Evolutionary conservation across 2,888 invertebrate species (phyloP).

Genomic region (Limenitis camilla): DNA sequence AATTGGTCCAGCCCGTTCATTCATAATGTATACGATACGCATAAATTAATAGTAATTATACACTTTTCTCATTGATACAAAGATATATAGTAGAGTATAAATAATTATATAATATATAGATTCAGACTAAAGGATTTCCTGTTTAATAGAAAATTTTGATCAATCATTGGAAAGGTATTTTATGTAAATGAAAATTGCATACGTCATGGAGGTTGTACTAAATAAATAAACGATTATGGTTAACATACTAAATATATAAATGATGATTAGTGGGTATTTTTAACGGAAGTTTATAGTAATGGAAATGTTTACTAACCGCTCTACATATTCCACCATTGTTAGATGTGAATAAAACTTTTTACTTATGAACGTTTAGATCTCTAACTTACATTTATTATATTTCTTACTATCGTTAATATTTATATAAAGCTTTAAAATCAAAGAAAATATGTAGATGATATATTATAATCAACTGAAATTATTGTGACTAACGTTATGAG

Average conservation of each 20-base stretch:
- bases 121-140: no score
- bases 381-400: no score
- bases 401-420: no score
- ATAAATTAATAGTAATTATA: slow-evolving; percentile 15
- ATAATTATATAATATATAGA: no score
- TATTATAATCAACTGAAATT: slow-evolving; percentile 42
- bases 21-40: slow-evolving; percentile 12
- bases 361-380: no score
- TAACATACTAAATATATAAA: neutral
- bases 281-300: slow-evolving; percentile 1
- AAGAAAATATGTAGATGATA: slow-evolving; percentile 19
- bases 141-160: neutral
- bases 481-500: slow-evolving; percentile 50
- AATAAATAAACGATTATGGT: neutral
- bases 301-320: neutral
- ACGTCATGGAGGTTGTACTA: slow-evolving; percentile 5
- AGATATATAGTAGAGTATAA: neutral
- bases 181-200: neutral
- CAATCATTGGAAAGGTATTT: slow-evolving; percentile 1
- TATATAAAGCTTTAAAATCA: neutral
- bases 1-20: neutral
- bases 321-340: no score
- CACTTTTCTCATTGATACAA: slow-evolving; percentile 6
- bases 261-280: neutral
- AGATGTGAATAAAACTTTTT: no score